Percentiles rank a stretch among this genome's conserved stretches.
Evolutionary conservation across 2,888 invertebrate genomes (phyloP).

Genomic region (Torymus auratus): DNA sequence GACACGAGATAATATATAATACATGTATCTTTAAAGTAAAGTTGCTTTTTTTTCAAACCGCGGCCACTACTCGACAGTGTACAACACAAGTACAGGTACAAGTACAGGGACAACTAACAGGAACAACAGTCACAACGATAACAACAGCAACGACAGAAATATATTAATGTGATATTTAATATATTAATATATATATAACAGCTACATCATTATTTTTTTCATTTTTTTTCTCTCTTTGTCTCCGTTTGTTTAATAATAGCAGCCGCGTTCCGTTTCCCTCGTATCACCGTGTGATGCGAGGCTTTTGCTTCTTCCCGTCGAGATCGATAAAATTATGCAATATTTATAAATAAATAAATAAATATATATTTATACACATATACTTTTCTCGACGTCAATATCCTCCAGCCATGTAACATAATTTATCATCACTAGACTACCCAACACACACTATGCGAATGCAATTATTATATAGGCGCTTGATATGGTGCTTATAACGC

Average conservation of each 20-base stretch:
- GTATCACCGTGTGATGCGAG: too few species aligned
- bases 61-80: slow-evolving; percentile 49
- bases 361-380: slow-evolving; percentile 1
- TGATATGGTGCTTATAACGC: neutral
- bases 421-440: neutral
- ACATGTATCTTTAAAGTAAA: too few species aligned
- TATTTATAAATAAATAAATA: neutral
- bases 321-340: too few species aligned
- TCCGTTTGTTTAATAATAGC: too few species aligned
- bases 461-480: neutral
- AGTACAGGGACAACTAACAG: slow-evolving; percentile 53
- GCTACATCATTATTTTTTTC: too few species aligned
- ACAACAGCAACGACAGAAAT: slow-evolving; percentile 59
- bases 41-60: neutral
- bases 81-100: slow-evolving; percentile 58
- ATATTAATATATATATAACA: too few species aligned
- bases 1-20: too few species aligned
- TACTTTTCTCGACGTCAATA: neutral
- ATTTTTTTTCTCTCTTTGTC: too few species aligned
- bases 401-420: neutral
- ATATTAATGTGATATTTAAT: neutral
- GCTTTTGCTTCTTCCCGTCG: neutral
- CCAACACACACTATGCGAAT: slow-evolving; percentile 17
- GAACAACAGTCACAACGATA: slow-evolving; percentile 59
- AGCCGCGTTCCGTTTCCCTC: too few species aligned